These are phyloP conservation scores for Bubalus kerabau DNA, from an alignment of 2,113 vertebrate species.

Conservation along the genomic window DNA sequence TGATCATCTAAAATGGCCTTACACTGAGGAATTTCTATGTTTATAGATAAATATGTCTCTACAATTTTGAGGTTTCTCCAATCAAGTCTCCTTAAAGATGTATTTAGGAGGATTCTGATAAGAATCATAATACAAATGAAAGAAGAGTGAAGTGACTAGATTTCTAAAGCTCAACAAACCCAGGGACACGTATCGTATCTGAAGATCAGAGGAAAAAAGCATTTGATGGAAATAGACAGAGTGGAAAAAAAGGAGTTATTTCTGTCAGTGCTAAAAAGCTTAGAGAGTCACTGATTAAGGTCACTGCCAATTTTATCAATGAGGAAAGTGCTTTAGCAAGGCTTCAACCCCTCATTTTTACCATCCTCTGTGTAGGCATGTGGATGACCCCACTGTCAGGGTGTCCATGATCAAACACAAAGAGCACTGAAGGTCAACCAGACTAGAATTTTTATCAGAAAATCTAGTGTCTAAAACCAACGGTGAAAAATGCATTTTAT, in stretches of 20 bases:
- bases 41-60: neutral
- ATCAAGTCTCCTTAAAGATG: neutral
- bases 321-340: slow-evolving; percentile 46
- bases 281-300: slow-evolving; percentile 64
- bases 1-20: neutral
- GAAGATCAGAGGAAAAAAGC: slow-evolving; percentile 36
- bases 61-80: neutral
- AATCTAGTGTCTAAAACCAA: neutral
- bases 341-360: slow-evolving; percentile 21
- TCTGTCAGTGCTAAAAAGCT: slow-evolving; percentile 61
- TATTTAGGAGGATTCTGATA: slow-evolving; percentile 25
- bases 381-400: neutral
- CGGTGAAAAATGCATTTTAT: neutral
- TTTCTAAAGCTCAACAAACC: slow-evolving; percentile 39
- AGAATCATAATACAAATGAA: slow-evolving; percentile 23
- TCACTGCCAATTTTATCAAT: slow-evolving; percentile 68
- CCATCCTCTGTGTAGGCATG: neutral
- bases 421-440: neutral
- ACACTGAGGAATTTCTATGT: neutral
- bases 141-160: neutral
- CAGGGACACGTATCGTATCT: neutral
- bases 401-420: neutral
- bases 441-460: slow-evolving; percentile 14
- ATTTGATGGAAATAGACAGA: slow-evolving; percentile 49
- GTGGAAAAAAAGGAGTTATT: slow-evolving; percentile 22